These are phyloP conservation scores for Thereva nobilitata DNA, from an alignment of 2,888 invertebrate species.

Conservation along the genomic window DNA sequence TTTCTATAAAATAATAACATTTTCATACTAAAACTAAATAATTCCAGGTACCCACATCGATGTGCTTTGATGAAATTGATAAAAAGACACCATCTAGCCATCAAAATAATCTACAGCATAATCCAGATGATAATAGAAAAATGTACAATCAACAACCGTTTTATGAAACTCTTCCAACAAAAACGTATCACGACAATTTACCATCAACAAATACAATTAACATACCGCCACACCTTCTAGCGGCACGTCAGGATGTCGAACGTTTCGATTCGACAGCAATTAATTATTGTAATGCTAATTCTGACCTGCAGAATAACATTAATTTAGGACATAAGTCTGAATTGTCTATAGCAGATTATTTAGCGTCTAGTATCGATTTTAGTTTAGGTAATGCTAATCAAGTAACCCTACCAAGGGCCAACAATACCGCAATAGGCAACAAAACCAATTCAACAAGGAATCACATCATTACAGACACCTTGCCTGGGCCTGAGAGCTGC, in stretches of 20 bases:
- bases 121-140: constrained; percentile 51
- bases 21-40: neutral
- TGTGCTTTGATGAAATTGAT: constrained; percentile 41
- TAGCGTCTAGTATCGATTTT: constrained; percentile 44
- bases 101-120: constrained; percentile 55
- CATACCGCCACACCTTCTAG: constrained; percentile 38
- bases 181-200: constrained; percentile 20
- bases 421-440: constrained; percentile 39
- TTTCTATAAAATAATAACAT: neutral
- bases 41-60: constrained; percentile 41
- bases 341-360: constrained; percentile 49
- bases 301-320: constrained; percentile 38
- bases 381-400: constrained; percentile 42
- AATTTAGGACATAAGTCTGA: constrained; percentile 40
- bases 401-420: constrained; percentile 35
- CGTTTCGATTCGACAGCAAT: constrained; percentile 34
- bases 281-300: constrained; percentile 36
- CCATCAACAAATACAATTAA: constrained; percentile 8
- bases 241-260: constrained; percentile 15
- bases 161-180: constrained; percentile 52
- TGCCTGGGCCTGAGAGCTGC: constrained; percentile 88
- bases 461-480: constrained; percentile 80
- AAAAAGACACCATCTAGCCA: constrained; percentile 53
- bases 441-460: constrained; percentile 65
- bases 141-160: constrained; percentile 51